These are phyloP conservation scores for Geodia barretti DNA, from an alignment of 37 sponge, comb jelly and placozoan species.

Conservation along the genomic window DNA sequence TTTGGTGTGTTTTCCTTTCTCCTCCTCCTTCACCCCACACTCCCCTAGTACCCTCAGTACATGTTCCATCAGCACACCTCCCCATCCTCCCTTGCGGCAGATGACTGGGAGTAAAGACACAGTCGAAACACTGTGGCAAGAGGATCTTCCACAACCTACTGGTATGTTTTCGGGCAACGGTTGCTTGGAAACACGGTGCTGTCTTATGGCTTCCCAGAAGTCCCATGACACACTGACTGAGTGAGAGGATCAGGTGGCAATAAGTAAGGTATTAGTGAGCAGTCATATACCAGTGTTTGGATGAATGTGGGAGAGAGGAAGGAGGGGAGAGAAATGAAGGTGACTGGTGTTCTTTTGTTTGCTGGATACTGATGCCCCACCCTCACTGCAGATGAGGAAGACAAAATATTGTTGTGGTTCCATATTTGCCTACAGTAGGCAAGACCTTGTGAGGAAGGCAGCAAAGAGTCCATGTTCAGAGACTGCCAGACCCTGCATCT, in stretches of 20 bases:
- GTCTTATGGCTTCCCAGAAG: neutral
- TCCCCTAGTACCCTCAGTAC: neutral
- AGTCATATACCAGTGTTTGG: neutral
- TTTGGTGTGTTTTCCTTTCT: neutral
- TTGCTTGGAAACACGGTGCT: neutral
- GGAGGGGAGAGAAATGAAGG: neutral
- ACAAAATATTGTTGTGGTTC: neutral
- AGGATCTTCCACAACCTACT: no score
- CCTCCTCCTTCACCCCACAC: neutral
- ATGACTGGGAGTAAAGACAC: no score
- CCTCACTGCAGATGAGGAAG: neutral
- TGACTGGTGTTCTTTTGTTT: no score
- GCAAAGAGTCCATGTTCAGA: slow-evolving; percentile 12
- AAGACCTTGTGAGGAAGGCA: slow-evolving; percentile 8
- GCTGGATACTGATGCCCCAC: no score
- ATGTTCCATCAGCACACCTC: neutral
- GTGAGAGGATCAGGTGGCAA: neutral
- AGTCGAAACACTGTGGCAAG: no score
- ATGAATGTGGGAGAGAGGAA: neutral
- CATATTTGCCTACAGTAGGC: neutral
- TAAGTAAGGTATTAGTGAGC: no score
- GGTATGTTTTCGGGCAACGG: neutral
- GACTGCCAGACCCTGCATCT: slow-evolving; percentile 12
- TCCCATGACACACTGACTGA: neutral
- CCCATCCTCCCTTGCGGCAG: no score